Base-by-base conservation (phyloP, 2,113 vertebrate genomes). In the Monarcha castaneiventris region DNA sequence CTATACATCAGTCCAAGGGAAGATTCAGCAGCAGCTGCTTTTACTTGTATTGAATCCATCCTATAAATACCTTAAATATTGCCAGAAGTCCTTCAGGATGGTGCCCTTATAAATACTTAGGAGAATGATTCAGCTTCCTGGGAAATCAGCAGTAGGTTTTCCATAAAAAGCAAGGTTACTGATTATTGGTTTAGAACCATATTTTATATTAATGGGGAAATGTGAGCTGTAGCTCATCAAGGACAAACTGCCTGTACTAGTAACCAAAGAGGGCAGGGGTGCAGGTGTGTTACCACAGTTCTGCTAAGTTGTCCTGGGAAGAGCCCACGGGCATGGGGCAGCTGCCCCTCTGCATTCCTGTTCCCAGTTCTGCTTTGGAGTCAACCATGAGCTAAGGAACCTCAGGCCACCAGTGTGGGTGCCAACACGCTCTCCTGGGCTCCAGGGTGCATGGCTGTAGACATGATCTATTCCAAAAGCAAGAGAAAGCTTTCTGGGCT, bases 281-380 rank as follows among this genome's bases (percentile, higher is more conserved):
- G 27, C 12, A 67, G 9, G 2, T n/a, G 14, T 16, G 26, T 83
- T 55, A 41, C 14, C 26, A 83, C 63, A 59, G 14, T 51, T 67
- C 46, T 68, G 7, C 16, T 82, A 52, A 71, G 55, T 8, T 46
- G 3, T 67, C 51, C 20, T 30, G 7, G 29, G 17, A 58, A 86
- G 17, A 44, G 3, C 1, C 26, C 43, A 39, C 0, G 5, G 35
- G 6, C 11, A 33, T 19, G 7, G 33, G 2, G 5, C 46, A 76
- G 23, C 20, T 91, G 51, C 22, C 19, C 27, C 25, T 59, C 19
- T 44, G 16, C 9, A 29, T 54, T 16, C 22, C 29, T 16, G 4
- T 58, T 86, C 26, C 29, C 7, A 27, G 16, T 48, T 82, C 55
- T 79, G 32, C 35, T 68, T n/a, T 80, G 35, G 16, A 16, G 25